Percentiles rank a stretch among this genome's conserved stretches.
Evolutionary conservation across 2,113 vertebrate species (phyloP).

Genomic region (Numenius arquata): DNA sequence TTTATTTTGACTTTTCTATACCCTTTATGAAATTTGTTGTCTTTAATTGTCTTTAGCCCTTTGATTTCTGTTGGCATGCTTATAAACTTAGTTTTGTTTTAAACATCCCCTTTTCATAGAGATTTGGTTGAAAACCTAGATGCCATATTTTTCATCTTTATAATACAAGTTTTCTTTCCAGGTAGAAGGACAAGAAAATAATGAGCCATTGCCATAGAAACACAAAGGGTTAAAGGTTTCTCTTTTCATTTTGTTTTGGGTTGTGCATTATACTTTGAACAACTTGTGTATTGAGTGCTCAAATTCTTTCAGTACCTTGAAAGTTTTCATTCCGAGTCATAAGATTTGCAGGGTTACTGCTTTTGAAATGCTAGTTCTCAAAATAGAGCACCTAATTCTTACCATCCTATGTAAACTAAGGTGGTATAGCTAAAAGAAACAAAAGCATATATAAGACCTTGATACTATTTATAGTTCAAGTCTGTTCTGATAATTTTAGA

Average conservation of each 20-base stretch:
- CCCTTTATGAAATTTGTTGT: constrained; percentile 64
- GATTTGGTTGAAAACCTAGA: constrained; percentile 81
- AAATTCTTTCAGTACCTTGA: constrained; percentile 73
- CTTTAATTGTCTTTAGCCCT: constrained; percentile 80
- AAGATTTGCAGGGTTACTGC: constrained; percentile 70
- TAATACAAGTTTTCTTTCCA: constrained; percentile 86
- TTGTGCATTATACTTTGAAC: constrained; percentile 76
- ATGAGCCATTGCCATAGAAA: constrained; percentile 87
- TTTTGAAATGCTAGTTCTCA: constrained; percentile 75
- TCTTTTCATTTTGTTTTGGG: constrained; percentile 84
- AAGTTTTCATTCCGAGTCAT: constrained; percentile 69
- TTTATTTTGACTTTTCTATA: constrained; percentile 75
- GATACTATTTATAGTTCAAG: constrained; percentile 75
- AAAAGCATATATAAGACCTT: constrained; percentile 69
- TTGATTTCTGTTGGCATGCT: constrained; percentile 83
- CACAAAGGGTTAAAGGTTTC: constrained; percentile 87
- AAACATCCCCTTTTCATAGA: constrained; percentile 74
- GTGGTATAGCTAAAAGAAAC: constrained; percentile 66
- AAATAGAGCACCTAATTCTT: constrained; percentile 64
- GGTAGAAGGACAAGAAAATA: constrained; percentile 86
- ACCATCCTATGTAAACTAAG: constrained; percentile 59
- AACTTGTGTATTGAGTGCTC: constrained; percentile 76
- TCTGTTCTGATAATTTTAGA: constrained; percentile 77
- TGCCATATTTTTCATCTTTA: constrained; percentile 81
- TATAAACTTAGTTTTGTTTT: constrained; percentile 77